phyloP scores from a whole-genome alignment of 2,113 vertebrate species.

The Toxotes jaculatrix region DNA sequence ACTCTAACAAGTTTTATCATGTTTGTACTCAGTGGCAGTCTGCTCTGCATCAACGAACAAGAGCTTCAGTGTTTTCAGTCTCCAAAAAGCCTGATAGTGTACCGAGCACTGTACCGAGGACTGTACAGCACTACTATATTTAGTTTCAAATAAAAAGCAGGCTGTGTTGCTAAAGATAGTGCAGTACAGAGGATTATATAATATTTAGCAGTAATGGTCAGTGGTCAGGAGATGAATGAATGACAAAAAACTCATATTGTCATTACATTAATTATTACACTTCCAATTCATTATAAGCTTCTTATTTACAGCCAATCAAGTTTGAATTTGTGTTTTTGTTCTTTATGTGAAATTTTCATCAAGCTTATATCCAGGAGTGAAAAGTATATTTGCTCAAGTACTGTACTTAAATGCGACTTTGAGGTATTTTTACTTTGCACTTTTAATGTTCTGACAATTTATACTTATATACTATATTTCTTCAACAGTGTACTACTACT shows the following conservation, averaged over 20 bases:
- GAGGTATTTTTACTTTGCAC: not conserved
- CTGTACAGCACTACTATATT: not conserved
- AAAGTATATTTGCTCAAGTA: not conserved
- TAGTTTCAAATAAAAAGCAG: not conserved
- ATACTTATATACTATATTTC: not conserved
- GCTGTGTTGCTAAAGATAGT: not conserved
- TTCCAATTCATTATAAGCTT: not conserved
- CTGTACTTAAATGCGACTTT: not conserved
- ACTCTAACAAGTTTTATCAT: slow-evolving; percentile 66
- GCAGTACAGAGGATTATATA: not conserved
- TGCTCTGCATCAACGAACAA: slow-evolving; percentile 36
- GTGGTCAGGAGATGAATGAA: too few species aligned
- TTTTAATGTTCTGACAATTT: not conserved
- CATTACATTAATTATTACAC: not conserved
- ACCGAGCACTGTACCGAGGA: not conserved
- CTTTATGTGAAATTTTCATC: not conserved
- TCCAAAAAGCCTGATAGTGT: not conserved
- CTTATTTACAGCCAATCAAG: not conserved
- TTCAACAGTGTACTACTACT: too few species aligned
- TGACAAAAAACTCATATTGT: not conserved
- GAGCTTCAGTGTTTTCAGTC: slow-evolving; percentile 25
- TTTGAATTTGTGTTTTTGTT: not conserved
- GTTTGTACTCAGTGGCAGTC: slow-evolving; percentile 51
- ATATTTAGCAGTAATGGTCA: too few species aligned
- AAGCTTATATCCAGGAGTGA: not conserved